phyloP scores from a whole-genome alignment of 2,797 vertebrate genomes.

The Enteromius anoplus region DNA sequence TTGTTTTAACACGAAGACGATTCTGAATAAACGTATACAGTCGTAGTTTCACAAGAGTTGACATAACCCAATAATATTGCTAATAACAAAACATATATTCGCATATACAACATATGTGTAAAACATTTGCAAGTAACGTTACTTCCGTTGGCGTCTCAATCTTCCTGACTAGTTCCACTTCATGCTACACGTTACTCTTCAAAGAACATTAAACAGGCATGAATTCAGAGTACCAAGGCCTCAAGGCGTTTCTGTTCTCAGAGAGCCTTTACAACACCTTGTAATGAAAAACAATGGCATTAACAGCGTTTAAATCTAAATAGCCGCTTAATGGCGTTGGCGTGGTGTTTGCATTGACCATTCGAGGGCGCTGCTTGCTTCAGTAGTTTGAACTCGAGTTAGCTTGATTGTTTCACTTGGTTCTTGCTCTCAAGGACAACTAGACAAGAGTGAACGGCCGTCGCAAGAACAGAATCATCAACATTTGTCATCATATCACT shows the following conservation, averaged over 20 bases:
- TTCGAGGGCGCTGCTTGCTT: constrained; percentile 1
- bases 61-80: neutral
- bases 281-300: neutral
- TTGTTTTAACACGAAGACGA: neutral
- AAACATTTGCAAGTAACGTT: neutral
- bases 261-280: neutral
- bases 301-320: neutral
- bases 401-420: neutral
- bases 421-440: neutral
- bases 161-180: neutral
- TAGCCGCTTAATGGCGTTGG: neutral
- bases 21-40: neutral
- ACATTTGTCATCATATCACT: neutral
- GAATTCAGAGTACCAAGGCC: neutral
- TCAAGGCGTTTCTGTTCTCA: neutral
- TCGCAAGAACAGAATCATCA: neutral
- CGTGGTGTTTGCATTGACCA: neutral
- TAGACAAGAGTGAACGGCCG: neutral
- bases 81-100: neutral
- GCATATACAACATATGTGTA: neutral
- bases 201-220: neutral
- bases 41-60: neutral
- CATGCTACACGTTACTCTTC: neutral
- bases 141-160: neutral
- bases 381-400: neutral